Conservation (phyloP, 2,797 vertebrate genomes). For the Leptodactylus fallax region DNA sequence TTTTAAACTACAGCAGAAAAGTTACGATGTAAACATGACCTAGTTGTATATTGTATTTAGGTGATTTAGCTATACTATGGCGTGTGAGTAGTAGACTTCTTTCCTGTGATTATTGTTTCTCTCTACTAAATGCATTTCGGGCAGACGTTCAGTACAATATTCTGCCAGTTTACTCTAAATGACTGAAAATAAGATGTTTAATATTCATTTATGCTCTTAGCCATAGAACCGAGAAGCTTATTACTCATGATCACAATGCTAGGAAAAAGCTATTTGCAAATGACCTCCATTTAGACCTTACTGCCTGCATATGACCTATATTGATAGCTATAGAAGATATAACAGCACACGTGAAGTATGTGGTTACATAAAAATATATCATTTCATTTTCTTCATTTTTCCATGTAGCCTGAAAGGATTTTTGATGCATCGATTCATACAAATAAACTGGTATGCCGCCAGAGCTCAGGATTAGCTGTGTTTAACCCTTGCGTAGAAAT, state of each 20-base stretch:
- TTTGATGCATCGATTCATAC: conserved; percentile 40
- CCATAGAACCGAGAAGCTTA: neutral
- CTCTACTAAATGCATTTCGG: neutral
- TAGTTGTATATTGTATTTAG: neutral
- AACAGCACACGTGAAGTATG: too few relatives aligned
- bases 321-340: neutral
- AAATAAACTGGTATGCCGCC: conserved; percentile 45
- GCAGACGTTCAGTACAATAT: neutral
- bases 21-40: neutral
- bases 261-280: neutral
- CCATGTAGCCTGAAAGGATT: conserved; percentile 37
- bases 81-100: neutral
- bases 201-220: neutral
- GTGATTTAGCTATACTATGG: neutral
- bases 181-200: neutral
- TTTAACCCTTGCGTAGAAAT: conserved; percentile 10
- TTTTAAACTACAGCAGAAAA: too few relatives aligned
- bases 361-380: conserved; percentile 16
- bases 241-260: too few relatives aligned
- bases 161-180: neutral
- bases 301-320: neutral
- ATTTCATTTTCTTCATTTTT: conserved; percentile 20
- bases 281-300: conserved; percentile 2
- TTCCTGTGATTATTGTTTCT: neutral
- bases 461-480: neutral